A percentile compares a stretch with the other conserved stretches of the same genome.
Evolutionary conservation across 2,797 vertebrate genomes (phyloP).

Genomic region (Jordanella pulchra): DNA sequence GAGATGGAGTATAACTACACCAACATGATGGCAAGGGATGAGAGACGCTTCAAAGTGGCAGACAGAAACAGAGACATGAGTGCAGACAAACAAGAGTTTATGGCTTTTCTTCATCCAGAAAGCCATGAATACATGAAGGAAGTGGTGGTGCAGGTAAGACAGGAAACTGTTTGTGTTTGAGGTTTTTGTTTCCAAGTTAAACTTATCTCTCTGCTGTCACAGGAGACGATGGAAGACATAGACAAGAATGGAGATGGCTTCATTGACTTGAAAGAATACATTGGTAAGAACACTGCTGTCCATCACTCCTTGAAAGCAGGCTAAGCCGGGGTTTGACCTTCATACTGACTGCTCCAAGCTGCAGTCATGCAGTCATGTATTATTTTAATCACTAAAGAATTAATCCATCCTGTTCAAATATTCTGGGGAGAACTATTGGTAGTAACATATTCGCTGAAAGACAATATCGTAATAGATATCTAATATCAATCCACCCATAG

Average conservation of each 20-base stretch:
- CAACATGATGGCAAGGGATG: conserved; percentile 89
- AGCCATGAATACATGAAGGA: conserved; percentile 92
- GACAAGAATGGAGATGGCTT: conserved; percentile 92
- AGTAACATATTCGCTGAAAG: too few species aligned
- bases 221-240: conserved; percentile 96
- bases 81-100: conserved; percentile 88
- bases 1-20: conserved; percentile 88
- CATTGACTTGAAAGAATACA: conserved; percentile 91
- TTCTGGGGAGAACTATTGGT: too few species aligned
- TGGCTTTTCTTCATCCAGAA: conserved; percentile 91
- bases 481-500: too few species aligned
- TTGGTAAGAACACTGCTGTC: conserved; percentile 74
- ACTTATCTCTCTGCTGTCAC: neutral
- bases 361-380: neutral
- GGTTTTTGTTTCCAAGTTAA: neutral
- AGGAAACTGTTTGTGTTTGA: neutral
- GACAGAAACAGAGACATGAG: conserved; percentile 85
- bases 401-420: too few species aligned
- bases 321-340: neutral
- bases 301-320: neutral
- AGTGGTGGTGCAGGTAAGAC: conserved; percentile 87
- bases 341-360: neutral
- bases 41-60: conserved; percentile 88
- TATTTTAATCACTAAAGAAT: too few species aligned
- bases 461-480: too few species aligned